phyloP scores from a whole-genome alignment of 2,797 vertebrate genomes.

The Telmatherina bonti region DNA sequence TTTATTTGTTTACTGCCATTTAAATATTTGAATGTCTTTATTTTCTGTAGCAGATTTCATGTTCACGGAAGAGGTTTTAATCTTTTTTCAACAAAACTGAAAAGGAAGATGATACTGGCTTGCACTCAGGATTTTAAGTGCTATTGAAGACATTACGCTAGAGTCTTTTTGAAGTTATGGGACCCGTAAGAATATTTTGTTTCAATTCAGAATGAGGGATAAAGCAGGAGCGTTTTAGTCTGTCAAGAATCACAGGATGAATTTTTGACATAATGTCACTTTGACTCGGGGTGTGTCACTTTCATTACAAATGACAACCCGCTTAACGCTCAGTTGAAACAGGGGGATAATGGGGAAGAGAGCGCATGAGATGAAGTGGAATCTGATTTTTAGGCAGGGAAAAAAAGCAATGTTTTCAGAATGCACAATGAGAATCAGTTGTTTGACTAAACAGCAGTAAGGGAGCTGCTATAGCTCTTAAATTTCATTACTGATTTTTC shows the following conservation, averaged over 20 bases:
- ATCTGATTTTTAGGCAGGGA: constrained; percentile 38
- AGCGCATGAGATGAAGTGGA: constrained; percentile 40
- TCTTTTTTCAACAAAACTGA: constrained; percentile 44
- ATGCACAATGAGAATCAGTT: constrained; percentile 39
- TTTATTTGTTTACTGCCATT: constrained; percentile 51
- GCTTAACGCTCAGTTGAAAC: constrained; percentile 51
- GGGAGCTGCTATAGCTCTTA: constrained; percentile 20
- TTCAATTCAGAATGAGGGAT: constrained; percentile 67
- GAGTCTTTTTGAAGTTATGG: constrained; percentile 54
- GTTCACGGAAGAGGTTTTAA: constrained; percentile 42
- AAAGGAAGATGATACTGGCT: constrained; percentile 31
- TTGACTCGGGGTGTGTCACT: constrained; percentile 73
- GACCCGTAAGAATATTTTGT: constrained; percentile 55
- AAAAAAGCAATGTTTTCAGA: constrained; percentile 37
- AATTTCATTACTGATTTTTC: constrained; percentile 39
- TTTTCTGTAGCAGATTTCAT: constrained; percentile 51
- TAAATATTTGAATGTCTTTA: constrained; percentile 50
- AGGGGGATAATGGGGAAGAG: constrained; percentile 20
- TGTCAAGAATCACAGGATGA: constrained; percentile 64
- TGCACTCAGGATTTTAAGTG: constrained; percentile 44
- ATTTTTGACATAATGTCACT: constrained; percentile 76
- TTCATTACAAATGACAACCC: constrained; percentile 66
- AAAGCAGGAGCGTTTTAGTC: constrained; percentile 60
- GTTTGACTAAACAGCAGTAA: constrained; percentile 44
- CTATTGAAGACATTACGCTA: constrained; percentile 59